Evolutionary conservation across 2,888 invertebrate genomes (phyloP).

Genomic region (Platycnemis pennipes): DNA sequence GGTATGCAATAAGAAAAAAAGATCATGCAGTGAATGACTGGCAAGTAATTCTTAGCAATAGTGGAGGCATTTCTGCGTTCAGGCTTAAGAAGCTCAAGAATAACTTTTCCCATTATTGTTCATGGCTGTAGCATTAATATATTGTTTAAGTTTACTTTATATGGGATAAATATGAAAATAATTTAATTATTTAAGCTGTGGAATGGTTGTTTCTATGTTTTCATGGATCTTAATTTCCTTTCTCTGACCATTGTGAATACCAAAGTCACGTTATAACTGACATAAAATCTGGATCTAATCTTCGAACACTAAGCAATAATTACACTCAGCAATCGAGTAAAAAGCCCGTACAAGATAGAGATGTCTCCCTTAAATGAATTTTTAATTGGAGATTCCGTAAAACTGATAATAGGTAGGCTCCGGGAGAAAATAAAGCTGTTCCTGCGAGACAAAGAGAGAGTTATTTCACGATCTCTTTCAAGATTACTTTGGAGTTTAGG

Average conservation of each 20-base stretch:
- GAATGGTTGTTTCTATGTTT: too few species aligned
- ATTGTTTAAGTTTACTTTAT: too few species aligned
- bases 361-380: constrained; percentile 19
- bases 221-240: neutral
- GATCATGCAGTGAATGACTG: too few species aligned
- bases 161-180: too few species aligned
- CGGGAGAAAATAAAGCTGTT: constrained; percentile 5
- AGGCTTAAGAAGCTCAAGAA: too few species aligned
- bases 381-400: constrained; percentile 22
- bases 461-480: constrained; percentile 19
- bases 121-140: too few species aligned
- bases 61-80: too few species aligned
- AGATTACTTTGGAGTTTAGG: neutral
- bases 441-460: neutral
- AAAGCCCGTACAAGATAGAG: neutral
- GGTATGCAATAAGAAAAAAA: too few species aligned
- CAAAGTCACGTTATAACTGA: neutral
- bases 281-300: neutral
- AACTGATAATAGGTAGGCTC: constrained; percentile 16
- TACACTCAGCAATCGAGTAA: neutral
- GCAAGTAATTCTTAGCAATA: too few species aligned
- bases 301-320: neutral
- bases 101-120: too few species aligned
- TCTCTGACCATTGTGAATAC: neutral
- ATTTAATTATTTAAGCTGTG: too few species aligned